Conservation (phyloP, 2,113 vertebrate genomes). For the Glaucidium brasilianum region DNA sequence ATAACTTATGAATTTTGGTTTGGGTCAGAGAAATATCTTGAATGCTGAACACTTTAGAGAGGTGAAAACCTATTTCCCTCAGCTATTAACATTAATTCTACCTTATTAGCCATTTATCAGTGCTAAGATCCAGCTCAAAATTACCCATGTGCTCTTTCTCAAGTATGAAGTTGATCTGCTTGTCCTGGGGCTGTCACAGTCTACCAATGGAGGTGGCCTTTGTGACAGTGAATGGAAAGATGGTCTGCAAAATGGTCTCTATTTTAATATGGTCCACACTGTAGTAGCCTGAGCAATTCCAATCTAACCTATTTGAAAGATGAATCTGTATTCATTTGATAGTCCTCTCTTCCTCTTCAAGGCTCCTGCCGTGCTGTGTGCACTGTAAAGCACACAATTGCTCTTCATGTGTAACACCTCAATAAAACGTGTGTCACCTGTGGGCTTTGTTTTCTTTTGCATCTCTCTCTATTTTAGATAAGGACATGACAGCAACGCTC, state of each 20-base stretch:
- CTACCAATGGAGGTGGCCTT: neutral
- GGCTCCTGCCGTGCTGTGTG: conserved; percentile 44
- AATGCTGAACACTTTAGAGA: neutral
- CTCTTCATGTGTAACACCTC: conserved; percentile 62
- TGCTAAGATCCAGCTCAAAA: neutral
- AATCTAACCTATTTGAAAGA: conserved; percentile 45
- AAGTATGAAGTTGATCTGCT: neutral
- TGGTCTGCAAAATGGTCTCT: conserved; percentile 10
- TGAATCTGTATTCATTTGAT: conserved; percentile 64
- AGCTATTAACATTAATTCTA: neutral
- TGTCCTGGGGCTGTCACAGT: conserved; percentile 10
- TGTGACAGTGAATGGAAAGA: conserved; percentile 23
- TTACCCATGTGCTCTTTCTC: neutral
- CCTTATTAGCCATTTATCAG: neutral
- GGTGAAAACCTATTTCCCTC: neutral
- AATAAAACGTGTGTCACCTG: conserved; percentile 64
- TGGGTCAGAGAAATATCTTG: neutral
- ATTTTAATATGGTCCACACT: conserved; percentile 28
- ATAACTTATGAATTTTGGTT: neutral
- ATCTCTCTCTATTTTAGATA: conserved; percentile 46
- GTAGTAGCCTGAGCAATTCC: conserved; percentile 23
- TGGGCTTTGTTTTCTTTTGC: conserved; percentile 71
- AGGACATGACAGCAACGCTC: conserved; percentile 51
- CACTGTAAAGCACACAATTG: conserved; percentile 59
- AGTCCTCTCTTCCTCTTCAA: conserved; percentile 46